A percentile compares a stretch with the other conserved stretches of the same genome.
Conservation (phyloP, 2,113 vertebrate species). For the Hiodon tergisus region DNA sequence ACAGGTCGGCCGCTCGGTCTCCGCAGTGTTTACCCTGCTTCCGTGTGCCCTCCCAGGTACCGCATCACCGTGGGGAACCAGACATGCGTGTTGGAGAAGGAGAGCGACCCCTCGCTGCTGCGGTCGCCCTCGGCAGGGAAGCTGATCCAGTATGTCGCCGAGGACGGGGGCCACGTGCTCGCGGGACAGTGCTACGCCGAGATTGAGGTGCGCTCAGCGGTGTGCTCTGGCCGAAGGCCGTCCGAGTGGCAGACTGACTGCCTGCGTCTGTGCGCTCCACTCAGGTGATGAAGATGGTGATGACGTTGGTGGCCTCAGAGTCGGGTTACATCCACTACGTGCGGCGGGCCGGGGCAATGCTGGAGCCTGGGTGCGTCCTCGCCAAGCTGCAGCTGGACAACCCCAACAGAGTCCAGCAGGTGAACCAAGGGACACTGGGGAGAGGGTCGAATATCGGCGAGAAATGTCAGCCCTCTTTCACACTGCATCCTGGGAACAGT, state of each 20-base stretch:
- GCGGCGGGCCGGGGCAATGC: constrained; percentile 83
- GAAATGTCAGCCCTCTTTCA: no score
- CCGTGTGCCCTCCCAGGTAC: constrained; percentile 62
- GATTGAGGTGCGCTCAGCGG: constrained; percentile 74
- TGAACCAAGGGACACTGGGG: no score
- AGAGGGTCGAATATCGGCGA: no score
- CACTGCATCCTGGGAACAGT: constrained; percentile 70
- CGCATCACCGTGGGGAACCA: constrained; percentile 98
- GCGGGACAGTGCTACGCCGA: constrained; percentile 93
- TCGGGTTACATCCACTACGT: constrained; percentile 97
- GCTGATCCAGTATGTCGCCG: constrained; percentile 91
- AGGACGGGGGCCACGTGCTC: constrained; percentile 95
- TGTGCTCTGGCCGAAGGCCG: no score
- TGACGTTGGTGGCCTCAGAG: constrained; percentile 83
- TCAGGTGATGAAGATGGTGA: constrained; percentile 99
- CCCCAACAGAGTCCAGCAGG: constrained; percentile 90
- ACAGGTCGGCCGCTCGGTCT: background rate
- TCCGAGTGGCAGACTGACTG: no score
- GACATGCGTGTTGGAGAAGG: constrained; percentile 97
- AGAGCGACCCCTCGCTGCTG: constrained; percentile 92
- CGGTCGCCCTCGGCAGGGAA: constrained; percentile 93
- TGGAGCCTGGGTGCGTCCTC: constrained; percentile 91
- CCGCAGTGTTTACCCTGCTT: no score
- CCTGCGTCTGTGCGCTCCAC: constrained; percentile 9
- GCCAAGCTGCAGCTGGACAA: constrained; percentile 95